Evolutionary conservation across 2,797 vertebrate species (phyloP).

Genomic region (Cygnus olor): DNA sequence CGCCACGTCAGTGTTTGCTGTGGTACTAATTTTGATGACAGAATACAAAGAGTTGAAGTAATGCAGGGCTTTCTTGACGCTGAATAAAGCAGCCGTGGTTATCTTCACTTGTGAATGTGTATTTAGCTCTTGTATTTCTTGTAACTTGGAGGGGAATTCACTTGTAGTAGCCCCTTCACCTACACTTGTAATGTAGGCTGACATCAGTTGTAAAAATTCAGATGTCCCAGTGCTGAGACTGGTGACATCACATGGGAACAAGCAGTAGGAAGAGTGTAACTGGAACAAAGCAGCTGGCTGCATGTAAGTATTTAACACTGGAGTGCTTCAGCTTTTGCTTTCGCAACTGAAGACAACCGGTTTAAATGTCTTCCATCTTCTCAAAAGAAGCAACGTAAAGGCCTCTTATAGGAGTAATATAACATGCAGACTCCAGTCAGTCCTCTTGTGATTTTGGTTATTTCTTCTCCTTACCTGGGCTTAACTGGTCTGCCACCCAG

Average conservation of each 20-base stretch:
- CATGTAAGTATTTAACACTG: neutral
- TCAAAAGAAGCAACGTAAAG: neutral
- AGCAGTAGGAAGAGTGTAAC: neutral
- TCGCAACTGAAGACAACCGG: neutral
- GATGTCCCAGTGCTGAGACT: neutral
- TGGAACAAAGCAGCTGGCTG: neutral
- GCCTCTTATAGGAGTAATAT: neutral
- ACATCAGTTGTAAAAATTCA: neutral
- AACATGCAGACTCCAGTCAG: neutral
- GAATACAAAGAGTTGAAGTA: neutral
- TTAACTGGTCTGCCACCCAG: neutral
- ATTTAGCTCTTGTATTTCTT: neutral
- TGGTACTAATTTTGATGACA: neutral
- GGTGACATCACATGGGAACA: neutral
- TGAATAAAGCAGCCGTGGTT: neutral
- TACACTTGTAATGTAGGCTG: neutral
- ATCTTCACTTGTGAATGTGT: neutral
- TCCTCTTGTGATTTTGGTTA: neutral
- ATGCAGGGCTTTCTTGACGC: neutral
- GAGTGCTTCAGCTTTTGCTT: neutral
- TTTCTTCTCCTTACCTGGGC: neutral
- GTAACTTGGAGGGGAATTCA: too few species aligned
- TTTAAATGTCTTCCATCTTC: neutral
- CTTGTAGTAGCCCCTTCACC: too few species aligned
- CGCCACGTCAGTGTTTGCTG: neutral